Percentiles rank a stretch among this genome's conserved stretches.
Evolutionary conservation across 2,888 invertebrate species (phyloP).

Genomic region (Pogonocherus hispidulus): DNA sequence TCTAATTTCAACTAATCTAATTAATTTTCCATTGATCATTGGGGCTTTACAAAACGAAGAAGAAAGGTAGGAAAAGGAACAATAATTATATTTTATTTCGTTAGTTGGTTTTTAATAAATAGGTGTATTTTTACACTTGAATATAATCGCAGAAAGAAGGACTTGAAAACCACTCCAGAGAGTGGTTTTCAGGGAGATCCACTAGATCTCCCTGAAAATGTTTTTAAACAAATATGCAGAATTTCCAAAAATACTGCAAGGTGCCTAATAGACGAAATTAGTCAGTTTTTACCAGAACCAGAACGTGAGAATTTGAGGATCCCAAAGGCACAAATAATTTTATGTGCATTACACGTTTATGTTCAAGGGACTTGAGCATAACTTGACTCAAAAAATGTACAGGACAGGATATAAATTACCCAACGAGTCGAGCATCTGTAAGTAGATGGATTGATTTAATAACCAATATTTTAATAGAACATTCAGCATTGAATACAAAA

Average conservation of each 20-base stretch:
- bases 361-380: constrained; percentile 12
- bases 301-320: neutral
- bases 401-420: neutral
- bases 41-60: no score
- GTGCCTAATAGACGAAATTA: neutral
- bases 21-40: no score
- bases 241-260: neutral
- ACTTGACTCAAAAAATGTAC: neutral
- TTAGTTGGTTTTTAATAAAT: no score
- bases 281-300: constrained; percentile 11
- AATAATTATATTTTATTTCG: no score
- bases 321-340: constrained; percentile 1
- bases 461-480: neutral
- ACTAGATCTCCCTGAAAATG: neutral
- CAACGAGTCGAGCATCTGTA: neutral
- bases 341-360: constrained; percentile 23
- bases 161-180: no score
- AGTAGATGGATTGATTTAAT: neutral
- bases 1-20: no score
- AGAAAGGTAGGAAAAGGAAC: no score
- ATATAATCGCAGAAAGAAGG: no score
- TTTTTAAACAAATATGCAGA: constrained; percentile 6
- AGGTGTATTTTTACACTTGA: no score
- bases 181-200: no score
- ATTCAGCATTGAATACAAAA: neutral